A percentile compares a stretch with the other conserved stretches of the same genome.
Conservation (phyloP, 1,140 invertebrate genomes). For the Argopecten irradians region DNA sequence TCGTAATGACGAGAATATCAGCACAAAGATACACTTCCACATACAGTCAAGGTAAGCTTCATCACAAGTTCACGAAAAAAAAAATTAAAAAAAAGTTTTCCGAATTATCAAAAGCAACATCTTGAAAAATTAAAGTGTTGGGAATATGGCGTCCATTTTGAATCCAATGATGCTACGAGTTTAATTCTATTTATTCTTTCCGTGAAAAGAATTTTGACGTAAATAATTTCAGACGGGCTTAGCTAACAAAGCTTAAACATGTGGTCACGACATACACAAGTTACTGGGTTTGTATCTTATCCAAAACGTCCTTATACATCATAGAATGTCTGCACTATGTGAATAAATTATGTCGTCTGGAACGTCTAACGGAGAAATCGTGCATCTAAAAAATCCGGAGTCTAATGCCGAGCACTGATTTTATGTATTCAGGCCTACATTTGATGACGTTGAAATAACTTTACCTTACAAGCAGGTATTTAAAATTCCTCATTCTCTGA, state of each 20-base stretch:
- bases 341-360: constrained; percentile 21
- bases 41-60: not conserved
- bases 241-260: not conserved
- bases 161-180: not conserved
- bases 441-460: not conserved
- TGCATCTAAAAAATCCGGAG: not conserved
- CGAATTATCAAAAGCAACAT: not conserved
- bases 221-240: not conserved
- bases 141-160: not conserved
- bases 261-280: not conserved
- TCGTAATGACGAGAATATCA: not conserved
- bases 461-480: not conserved
- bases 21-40: not conserved
- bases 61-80: not conserved
- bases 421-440: not conserved
- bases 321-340: constrained; percentile 9
- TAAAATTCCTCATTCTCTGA: no score
- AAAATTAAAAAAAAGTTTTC: not conserved
- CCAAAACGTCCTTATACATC: not conserved
- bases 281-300: constrained; percentile 3
- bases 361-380: not conserved
- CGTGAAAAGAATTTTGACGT: not conserved
- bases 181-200: not conserved
- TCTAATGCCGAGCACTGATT: not conserved
- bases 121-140: not conserved